These are phyloP conservation scores for Rattus rattus DNA, from an alignment of 2,113 vertebrate species.

Conservation along the genomic window DNA sequence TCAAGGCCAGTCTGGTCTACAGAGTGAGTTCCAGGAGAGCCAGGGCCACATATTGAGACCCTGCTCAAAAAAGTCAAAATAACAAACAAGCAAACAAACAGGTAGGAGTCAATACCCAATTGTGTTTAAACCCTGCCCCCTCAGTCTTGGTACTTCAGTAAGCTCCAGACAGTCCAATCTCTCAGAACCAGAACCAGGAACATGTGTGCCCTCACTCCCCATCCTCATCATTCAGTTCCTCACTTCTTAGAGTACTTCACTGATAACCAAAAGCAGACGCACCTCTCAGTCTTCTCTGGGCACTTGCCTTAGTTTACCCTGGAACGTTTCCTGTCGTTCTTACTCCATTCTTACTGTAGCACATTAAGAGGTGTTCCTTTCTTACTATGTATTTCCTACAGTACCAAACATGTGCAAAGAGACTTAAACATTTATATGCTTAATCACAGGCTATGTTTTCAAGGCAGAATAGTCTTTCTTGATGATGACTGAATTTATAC, in stretches of 20 bases:
- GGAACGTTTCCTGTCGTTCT: not conserved
- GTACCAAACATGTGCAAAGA: constrained; percentile 17
- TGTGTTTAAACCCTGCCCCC: not conserved
- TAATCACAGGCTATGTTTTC: not conserved
- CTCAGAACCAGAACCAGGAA: not conserved
- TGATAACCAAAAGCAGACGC: not conserved
- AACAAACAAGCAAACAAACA: not conserved
- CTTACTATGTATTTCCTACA: not conserved
- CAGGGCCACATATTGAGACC: not conserved
- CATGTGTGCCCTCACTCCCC: not conserved
- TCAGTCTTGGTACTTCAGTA: not conserved
- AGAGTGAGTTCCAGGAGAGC: not conserved
- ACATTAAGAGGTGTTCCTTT: not conserved
- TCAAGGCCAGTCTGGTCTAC: not conserved
- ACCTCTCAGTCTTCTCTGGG: not conserved
- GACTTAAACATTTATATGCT: not conserved
- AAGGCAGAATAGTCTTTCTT: constrained; percentile 11
- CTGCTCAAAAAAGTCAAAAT: not conserved
- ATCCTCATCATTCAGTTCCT: not conserved
- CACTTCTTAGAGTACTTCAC: not conserved
- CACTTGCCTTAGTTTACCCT: not conserved
- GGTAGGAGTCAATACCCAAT: not conserved
- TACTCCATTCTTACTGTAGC: not conserved
- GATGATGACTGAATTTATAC: not conserved
- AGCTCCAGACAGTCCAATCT: not conserved